A percentile compares a stretch with the other conserved stretches of the same genome.
Evolutionary conservation across 2,113 vertebrate genomes (phyloP).

Genomic region (Ictalurus punctatus): DNA sequence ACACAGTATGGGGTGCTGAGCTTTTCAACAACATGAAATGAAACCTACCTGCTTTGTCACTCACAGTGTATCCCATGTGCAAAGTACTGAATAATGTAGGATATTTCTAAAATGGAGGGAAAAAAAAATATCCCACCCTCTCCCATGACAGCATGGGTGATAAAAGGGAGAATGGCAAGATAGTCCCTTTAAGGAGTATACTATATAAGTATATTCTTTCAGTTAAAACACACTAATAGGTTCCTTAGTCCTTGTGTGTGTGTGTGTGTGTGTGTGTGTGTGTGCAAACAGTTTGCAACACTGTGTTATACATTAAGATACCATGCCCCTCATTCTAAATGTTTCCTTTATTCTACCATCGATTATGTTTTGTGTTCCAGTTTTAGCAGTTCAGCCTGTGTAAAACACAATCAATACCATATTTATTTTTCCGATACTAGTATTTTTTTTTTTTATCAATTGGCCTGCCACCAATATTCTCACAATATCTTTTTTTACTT

Average conservation of each 20-base stretch:
- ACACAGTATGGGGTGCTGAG: neutral
- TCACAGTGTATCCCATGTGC: neutral
- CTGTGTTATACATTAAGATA: neutral
- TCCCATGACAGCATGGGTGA: neutral
- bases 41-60: conserved; percentile 9
- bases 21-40: neutral
- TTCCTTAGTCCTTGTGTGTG: neutral
- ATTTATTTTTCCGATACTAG: neutral
- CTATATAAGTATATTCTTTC: neutral
- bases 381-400: neutral
- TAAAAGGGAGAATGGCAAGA: neutral
- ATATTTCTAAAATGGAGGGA: neutral
- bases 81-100: neutral
- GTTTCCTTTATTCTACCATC: conserved; percentile 3
- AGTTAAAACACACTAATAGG: neutral
- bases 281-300: neutral
- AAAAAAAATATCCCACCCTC: neutral
- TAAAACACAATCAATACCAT: conserved; percentile 26
- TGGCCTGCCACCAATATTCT: conserved; percentile 1
- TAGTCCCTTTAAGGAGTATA: neutral
- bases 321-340: neutral
- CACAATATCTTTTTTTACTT: neutral
- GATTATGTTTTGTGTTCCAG: conserved; percentile 19
- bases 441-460: neutral
- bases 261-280: neutral